These are phyloP conservation scores for Poecilus cupreus DNA, from an alignment of 2,888 invertebrate species.

Conservation along the genomic window DNA sequence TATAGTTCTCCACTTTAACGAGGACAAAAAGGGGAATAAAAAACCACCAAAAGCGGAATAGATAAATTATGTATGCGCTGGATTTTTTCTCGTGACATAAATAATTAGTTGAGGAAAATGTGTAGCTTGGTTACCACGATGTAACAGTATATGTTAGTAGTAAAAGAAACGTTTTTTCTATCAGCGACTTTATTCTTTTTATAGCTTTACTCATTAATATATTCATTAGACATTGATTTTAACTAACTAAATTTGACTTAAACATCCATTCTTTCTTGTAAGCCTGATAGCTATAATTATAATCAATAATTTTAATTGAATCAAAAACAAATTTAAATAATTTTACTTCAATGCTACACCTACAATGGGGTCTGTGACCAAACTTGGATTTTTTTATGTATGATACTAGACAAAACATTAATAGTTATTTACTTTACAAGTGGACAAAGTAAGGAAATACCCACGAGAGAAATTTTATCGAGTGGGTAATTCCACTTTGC, in stretches of 20 bases:
- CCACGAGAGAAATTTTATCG: too few species aligned
- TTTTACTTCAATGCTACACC: too few species aligned
- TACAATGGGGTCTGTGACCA: too few species aligned
- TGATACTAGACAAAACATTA: too few species aligned
- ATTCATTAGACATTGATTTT: not conserved
- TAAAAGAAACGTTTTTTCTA: not conserved
- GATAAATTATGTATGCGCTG: not conserved
- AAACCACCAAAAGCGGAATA: slow-evolving; percentile 16
- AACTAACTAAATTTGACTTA: not conserved
- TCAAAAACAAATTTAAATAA: too few species aligned
- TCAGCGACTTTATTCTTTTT: not conserved
- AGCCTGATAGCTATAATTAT: too few species aligned
- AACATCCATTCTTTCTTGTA: too few species aligned
- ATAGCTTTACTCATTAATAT: not conserved
- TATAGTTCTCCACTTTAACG: slow-evolving; percentile 18
- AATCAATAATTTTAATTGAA: too few species aligned
- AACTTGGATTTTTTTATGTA: too few species aligned
- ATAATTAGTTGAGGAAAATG: slow-evolving; percentile 13
- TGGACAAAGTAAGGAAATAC: too few species aligned
- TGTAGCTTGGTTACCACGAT: not conserved
- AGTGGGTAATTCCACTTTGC: too few species aligned
- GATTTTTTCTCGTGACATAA: slow-evolving; percentile 3
- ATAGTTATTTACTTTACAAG: too few species aligned
- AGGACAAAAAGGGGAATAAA: slow-evolving; percentile 12
- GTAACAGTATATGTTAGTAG: not conserved